Evolutionary conservation across 2,113 vertebrate species (phyloP).

Genomic region (Lutjanus erythropterus): DNA sequence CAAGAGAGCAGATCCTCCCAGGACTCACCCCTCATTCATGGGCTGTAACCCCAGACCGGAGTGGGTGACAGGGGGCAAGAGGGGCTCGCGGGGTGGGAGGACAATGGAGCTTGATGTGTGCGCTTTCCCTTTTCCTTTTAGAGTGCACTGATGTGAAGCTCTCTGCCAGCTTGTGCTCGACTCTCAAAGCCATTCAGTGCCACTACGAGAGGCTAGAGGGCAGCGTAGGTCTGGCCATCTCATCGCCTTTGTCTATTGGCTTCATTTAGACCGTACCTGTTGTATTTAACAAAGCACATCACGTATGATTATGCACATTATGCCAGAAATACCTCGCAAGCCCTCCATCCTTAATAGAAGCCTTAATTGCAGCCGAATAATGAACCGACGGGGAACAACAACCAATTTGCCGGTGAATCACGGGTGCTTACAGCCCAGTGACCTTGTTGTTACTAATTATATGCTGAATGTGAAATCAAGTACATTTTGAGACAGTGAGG

Average conservation of each 20-base stretch:
- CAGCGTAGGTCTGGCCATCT: conserved; percentile 38
- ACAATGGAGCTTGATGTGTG: conserved; percentile 64
- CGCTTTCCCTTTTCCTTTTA: conserved; percentile 38
- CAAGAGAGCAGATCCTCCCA: conserved; percentile 66
- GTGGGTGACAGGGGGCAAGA: conserved; percentile 64
- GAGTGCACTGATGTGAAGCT: conserved; percentile 48
- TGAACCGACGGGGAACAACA: conserved; percentile 83
- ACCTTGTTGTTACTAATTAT: conserved; percentile 92
- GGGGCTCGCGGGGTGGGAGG: conserved; percentile 29
- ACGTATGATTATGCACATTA: conserved; percentile 50
- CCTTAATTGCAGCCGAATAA: conserved; percentile 70
- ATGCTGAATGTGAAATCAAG: conserved; percentile 92
- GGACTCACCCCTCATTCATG: conserved; percentile 72
- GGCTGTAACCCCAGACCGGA: conserved; percentile 69
- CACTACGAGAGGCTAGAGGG: conserved; percentile 53
- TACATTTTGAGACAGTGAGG: conserved; percentile 85
- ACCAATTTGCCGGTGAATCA: conserved; percentile 88
- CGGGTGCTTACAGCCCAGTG: conserved; percentile 89
- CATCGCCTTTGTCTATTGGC: conserved; percentile 37
- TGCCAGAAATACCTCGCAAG: conserved; percentile 38
- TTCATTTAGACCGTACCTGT: conserved; percentile 38
- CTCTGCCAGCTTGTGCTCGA: conserved; percentile 44
- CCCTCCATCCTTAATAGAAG: conserved; percentile 49
- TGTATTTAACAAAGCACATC: conserved; percentile 51
- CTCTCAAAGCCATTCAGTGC: conserved; percentile 45